Percentiles rank a stretch among this genome's conserved stretches.
These are phyloP conservation scores for Andrena bicolor DNA, from an alignment of 2,888 invertebrate species.

Conservation along the genomic window DNA sequence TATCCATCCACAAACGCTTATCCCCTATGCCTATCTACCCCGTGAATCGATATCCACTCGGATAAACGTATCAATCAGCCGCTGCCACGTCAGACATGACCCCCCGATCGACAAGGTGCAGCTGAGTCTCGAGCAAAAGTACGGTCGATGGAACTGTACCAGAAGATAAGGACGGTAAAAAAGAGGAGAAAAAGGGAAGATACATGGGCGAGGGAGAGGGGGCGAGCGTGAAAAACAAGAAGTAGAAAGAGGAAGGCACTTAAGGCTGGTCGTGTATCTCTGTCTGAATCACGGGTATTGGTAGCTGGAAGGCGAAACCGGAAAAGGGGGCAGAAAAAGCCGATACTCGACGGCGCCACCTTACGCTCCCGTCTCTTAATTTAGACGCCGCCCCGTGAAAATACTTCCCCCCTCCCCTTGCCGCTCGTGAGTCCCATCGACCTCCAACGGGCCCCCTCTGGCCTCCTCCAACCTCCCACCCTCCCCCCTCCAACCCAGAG, in stretches of 20 bases:
- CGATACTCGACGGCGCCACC: slow-evolving; percentile 64
- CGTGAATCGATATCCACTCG: slow-evolving; percentile 58
- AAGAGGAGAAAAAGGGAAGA: slow-evolving; percentile 17
- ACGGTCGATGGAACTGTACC: background rate
- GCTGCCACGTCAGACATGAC: slow-evolving; percentile 5
- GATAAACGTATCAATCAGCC: slow-evolving; percentile 42
- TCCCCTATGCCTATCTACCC: slow-evolving; percentile 25
- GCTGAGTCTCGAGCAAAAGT: slow-evolving; percentile 6
- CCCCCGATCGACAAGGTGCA: slow-evolving; percentile 11
- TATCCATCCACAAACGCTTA: slow-evolving; percentile 16
- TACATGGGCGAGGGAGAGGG: background rate
- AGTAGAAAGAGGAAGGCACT: slow-evolving; percentile 30
- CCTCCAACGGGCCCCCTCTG: background rate
- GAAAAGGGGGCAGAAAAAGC: slow-evolving; percentile 67
- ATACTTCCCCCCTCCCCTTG: slow-evolving; percentile 59
- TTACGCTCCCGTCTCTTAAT: slow-evolving; percentile 68
- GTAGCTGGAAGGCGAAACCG: slow-evolving; percentile 54
- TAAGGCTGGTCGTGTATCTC: slow-evolving; percentile 48
- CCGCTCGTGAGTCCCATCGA: background rate
- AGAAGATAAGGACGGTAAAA: slow-evolving; percentile 12
- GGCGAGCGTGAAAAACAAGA: slow-evolving; percentile 6
- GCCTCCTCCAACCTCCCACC: slow-evolving; percentile 28
- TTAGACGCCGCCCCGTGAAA: slow-evolving; percentile 73
- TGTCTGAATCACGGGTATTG: slow-evolving; percentile 41
- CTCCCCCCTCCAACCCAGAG: slow-evolving; percentile 30